Conservation (phyloP, 2,797 vertebrate species). For the Rhadinocentrus ornatus region DNA sequence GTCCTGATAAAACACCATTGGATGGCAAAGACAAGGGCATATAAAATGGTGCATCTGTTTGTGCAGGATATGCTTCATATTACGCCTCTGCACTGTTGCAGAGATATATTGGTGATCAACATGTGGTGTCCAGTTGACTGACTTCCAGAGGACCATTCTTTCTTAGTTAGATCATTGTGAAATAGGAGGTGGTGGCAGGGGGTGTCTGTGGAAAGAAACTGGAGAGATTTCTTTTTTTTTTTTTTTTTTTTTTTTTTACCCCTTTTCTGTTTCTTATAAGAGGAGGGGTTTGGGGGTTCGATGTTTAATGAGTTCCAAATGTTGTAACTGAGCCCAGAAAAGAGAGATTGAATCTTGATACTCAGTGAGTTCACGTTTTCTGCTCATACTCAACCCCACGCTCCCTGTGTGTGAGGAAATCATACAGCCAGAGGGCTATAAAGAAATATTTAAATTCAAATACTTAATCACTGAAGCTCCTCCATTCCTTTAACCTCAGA, state of each 20-base stretch:
- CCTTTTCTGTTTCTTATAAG: constrained; percentile 80
- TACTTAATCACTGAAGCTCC: constrained; percentile 34
- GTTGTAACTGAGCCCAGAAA: constrained; percentile 80
- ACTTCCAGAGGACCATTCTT: constrained; percentile 85
- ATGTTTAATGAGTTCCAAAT: constrained; percentile 89
- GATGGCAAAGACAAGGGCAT: constrained; percentile 26
- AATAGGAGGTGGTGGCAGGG: constrained; percentile 83
- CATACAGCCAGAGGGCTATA: constrained; percentile 47
- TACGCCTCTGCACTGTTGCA: constrained; percentile 47
- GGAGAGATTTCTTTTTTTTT: constrained; percentile 76
- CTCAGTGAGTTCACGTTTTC: constrained; percentile 61
- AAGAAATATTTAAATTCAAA: constrained; percentile 45
- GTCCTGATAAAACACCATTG: constrained; percentile 31
- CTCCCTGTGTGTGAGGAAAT: constrained; percentile 52
- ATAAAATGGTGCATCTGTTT: constrained; percentile 32
- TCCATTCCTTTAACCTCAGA: constrained; percentile 20
- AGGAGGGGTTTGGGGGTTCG: constrained; percentile 72
- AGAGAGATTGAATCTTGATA: constrained; percentile 77
- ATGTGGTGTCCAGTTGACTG: constrained; percentile 82
- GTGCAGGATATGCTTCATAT: constrained; percentile 50
- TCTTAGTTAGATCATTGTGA: constrained; percentile 83
- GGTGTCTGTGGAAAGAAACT: constrained; percentile 83
- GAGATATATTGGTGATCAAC: constrained; percentile 80
- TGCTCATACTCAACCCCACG: constrained; percentile 42
- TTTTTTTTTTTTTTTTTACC: constrained; percentile 58